Evolutionary conservation across 2,113 vertebrate species (phyloP), one percentile per base, ranked within the genome.

Genomic region (Misgurnus anguillicaudatus): DNA sequence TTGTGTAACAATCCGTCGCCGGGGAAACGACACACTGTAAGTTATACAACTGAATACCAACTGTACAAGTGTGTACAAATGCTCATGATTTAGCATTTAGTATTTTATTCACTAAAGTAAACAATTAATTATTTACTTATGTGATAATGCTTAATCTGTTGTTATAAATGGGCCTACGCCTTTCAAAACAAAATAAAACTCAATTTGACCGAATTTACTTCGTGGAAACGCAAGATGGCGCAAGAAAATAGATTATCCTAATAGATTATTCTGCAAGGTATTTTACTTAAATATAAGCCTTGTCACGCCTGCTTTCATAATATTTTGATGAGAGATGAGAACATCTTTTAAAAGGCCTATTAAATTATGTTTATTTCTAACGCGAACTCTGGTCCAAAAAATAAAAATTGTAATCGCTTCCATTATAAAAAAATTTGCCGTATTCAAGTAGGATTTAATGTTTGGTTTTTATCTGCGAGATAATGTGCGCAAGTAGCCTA

Each of bases 151-250:
- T 72, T n/a, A 1, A 58, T 58, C 21, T 72, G 66, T 51, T 36
- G n/a, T 21, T 19, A 10, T 3, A 4, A 9, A 4, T 14, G 11
- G 13, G 2, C 5, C 48, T 47, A 24, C n/a, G 16, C 3, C 11
- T 19, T 0, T 6, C 53, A 39, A 71, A 39, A 1, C 5, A n/a
- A 38, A 21, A 24, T 24, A 24, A 45, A 58, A 11, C 11, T 9
- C 4, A 1, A 9, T 19, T 55, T 61, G 41, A 9, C 55, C 42
- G 62, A 21, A n/a, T 63, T 62, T 58, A 16, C 55, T 39, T 10
- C 36, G 60, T 72, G 31, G 3, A 17, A 55, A 75, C 79, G 10
- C 81, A 63, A 81, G 85, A 74, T 82, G 85, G 77, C 77, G 82
- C 75, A 45, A 80, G 42, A 73, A 31, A 17, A 36, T 39, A 42